Base-by-base conservation (phyloP, 2,797 vertebrate species). In the Eulemur rubriventer region DNA sequence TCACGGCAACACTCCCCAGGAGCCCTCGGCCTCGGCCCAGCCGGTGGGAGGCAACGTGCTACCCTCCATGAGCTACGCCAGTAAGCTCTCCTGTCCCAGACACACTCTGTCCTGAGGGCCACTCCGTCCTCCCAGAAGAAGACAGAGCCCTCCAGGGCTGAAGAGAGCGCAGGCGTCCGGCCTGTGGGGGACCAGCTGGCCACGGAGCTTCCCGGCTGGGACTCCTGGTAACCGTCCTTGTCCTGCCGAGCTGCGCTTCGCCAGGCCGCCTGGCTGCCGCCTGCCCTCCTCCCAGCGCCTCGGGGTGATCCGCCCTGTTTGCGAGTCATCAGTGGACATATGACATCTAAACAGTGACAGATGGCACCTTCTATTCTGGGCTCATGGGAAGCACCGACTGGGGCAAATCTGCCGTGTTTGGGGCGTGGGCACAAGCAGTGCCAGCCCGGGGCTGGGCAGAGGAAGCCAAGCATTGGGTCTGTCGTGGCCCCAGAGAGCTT, bases 51-150 rank as follows among this genome's bases (percentile, higher is more conserved):
- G 28, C 30, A 46, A 17, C 55, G 96, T 94, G 0, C 0, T 94
- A 0, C 48, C 11, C 96, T 98, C 97, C 26, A 96, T 65, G 0
- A 67, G 98, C 0, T 96, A 98, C 0, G 76, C 98, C 70, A 86
- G 96, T 20, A 95, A 97, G 89, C 72, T 97, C 3, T 63, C 98
- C 8, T 98, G 96, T 52, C 96, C 96, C 92, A 98, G 98, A 46
- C 98, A 94, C 16, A 97, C 97, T 18, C 99, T 98, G 61, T 98
- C 48, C 83, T 98, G 41, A 96, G 12, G 52, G 84, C 76, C 70
- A 0, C 52, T 41, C 35, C 46, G 75, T 57, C 46, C 16, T 69
- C 38, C 22, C 10, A 28, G 41, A 73, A 89, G 84, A 57, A 84
- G 48, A 59, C 11, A 6, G 30, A 35, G 48, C 73, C 78, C 52